Evolutionary conservation across 2,797 vertebrate genomes (phyloP).

Genomic region (Typhlichthys subterraneus): DNA sequence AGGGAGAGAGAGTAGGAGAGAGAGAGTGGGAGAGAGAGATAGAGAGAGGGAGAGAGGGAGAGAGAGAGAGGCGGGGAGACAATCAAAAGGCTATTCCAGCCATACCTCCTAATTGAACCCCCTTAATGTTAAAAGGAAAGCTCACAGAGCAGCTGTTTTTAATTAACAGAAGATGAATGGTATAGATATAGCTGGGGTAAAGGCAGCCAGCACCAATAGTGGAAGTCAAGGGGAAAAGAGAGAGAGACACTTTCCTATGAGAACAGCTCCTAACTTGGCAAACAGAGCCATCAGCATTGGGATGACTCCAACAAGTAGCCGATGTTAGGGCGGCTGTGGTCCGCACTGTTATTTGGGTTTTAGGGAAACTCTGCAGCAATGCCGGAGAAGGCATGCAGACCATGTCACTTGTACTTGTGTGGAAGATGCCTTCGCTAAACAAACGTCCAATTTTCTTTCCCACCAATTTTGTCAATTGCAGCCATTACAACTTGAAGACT

Average conservation of each 20-base stretch:
- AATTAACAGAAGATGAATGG: constrained; percentile 58
- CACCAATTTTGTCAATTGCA: constrained; percentile 70
- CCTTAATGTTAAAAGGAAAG: constrained; percentile 62
- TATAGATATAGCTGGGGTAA: constrained; percentile 60
- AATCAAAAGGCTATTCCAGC: constrained; percentile 75
- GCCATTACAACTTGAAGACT: constrained; percentile 52
- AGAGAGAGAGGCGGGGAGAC: constrained; percentile 15
- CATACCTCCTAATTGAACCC: constrained; percentile 46
- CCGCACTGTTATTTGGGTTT: constrained; percentile 57
- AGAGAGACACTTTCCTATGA: constrained; percentile 51
- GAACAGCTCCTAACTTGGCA: constrained; percentile 42
- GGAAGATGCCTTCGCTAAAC: constrained; percentile 52
- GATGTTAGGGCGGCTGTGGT: constrained; percentile 37
- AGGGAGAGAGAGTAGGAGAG: constrained; percentile 53
- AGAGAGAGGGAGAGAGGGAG: constrained; percentile 46
- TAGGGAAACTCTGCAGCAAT: constrained; percentile 32
- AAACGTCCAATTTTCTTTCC: constrained; percentile 61
- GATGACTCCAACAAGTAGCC: constrained; percentile 58
- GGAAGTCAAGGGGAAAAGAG: constrained; percentile 40
- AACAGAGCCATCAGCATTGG: constrained; percentile 48
- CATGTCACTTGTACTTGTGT: constrained; percentile 50
- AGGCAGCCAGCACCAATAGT: constrained; percentile 4
- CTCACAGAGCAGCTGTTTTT: constrained; percentile 37
- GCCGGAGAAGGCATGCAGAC: constrained; percentile 48
- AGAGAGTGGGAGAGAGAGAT: constrained; percentile 55